Evolutionary conservation across 2,113 vertebrate genomes (phyloP).

Genomic region (Eulemur rufifrons): DNA sequence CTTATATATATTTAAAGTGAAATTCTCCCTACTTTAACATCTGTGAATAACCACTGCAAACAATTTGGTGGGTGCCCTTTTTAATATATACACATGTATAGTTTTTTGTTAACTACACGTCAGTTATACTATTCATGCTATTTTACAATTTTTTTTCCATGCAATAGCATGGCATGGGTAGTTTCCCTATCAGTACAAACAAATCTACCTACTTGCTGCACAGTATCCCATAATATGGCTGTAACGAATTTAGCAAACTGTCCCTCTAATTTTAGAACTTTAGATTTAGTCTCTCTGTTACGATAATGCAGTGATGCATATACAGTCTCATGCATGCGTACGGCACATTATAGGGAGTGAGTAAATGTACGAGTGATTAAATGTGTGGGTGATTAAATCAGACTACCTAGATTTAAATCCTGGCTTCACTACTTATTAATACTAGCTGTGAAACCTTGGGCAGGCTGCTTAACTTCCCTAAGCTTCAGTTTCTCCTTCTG

Average conservation of each 20-base stretch:
- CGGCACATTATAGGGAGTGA: not conserved
- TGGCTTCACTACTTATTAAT: not conserved
- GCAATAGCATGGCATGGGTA: not conserved
- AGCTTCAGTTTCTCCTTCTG: slow-evolving; percentile 16
- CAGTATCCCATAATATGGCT: not conserved
- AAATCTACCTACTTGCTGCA: not conserved
- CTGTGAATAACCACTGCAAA: not conserved
- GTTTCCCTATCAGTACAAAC: not conserved
- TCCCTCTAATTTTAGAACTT: not conserved
- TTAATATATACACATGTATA: not conserved
- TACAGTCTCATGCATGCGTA: not conserved
- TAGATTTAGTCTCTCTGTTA: not conserved
- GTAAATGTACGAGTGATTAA: no score
- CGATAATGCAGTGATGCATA: not conserved
- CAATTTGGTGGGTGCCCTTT: not conserved
- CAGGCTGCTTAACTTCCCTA: not conserved
- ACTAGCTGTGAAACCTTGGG: not conserved
- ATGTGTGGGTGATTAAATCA: not conserved
- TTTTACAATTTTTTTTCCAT: not conserved
- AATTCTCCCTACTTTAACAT: not conserved
- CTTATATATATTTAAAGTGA: not conserved
- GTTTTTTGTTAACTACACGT: not conserved
- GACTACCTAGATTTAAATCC: not conserved
- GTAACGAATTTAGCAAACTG: not conserved
- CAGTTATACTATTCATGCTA: not conserved